Percentiles rank a stretch among this genome's conserved stretches.
phyloP scores from a whole-genome alignment of 2,888 invertebrate genomes.

The Isotomurus palustris region DNA sequence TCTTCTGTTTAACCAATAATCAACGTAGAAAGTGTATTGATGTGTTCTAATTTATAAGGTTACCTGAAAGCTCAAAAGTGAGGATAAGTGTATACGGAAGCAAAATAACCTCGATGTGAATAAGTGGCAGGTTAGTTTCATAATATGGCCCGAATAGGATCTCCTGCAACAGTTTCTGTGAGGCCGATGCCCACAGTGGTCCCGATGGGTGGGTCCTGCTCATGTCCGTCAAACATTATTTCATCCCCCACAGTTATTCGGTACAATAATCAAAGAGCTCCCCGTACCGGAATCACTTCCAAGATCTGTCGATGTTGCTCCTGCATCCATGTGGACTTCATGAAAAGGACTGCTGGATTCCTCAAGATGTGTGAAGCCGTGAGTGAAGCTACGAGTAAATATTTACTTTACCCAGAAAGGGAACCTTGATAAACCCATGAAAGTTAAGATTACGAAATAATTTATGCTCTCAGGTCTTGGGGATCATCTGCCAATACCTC shows the following conservation, averaged over 20 bases:
- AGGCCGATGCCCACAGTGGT: conserved; percentile 42
- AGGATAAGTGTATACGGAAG: no score
- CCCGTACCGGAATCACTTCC: conserved; percentile 9
- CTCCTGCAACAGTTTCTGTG: conserved; percentile 36
- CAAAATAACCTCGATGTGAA: no score
- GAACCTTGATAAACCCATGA: not conserved
- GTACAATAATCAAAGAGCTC: conserved; percentile 21
- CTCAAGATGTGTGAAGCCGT: conserved; percentile 72
- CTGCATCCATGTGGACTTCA: conserved; percentile 71
- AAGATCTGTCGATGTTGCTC: conserved; percentile 17
- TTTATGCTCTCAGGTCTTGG: conserved; percentile 59
- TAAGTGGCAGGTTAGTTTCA: no score
- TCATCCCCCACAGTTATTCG: conserved; percentile 39
- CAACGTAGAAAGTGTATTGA: no score
- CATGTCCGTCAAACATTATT: conserved; percentile 42
- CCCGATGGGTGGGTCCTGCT: conserved; percentile 31
- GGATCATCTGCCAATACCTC: conserved; percentile 75
- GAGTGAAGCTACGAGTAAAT: no score
- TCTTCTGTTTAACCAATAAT: no score
- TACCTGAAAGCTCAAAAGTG: no score
- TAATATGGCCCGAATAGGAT: conserved; percentile 30
- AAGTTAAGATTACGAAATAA: not conserved
- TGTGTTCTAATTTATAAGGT: no score
- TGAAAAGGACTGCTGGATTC: conserved; percentile 66
- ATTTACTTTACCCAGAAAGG: not conserved